Conservation (phyloP, 2,113 vertebrate species). For the Osmerus mordax region DNA sequence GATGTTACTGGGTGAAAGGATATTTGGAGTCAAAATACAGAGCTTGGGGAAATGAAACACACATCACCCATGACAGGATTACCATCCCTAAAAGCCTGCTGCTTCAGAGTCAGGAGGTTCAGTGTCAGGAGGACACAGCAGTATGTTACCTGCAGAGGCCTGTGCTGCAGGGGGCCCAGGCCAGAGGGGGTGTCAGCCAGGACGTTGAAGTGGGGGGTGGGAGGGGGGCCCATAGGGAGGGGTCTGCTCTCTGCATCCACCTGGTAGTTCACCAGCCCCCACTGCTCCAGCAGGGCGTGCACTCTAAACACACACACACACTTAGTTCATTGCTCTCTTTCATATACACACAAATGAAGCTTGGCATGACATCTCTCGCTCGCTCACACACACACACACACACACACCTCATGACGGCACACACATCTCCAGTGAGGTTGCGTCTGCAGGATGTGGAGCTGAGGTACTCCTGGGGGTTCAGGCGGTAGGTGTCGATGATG, state of each 20-base stretch:
- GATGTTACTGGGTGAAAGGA: neutral
- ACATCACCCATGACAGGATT: neutral
- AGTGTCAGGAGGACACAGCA: neutral
- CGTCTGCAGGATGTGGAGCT: conserved; percentile 92
- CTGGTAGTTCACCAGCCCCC: conserved; percentile 97
- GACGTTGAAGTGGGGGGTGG: conserved; percentile 95
- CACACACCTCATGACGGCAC: conserved; percentile 89
- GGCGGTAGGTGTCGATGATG: conserved; percentile 95
- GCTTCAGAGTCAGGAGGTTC: neutral
- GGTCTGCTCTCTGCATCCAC: conserved; percentile 95
- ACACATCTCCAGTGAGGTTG: conserved; percentile 95
- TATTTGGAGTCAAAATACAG: neutral
- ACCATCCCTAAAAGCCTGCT: neutral
- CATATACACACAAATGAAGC: neutral
- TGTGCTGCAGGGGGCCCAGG: conserved; percentile 88
- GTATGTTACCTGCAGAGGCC: conserved; percentile 82
- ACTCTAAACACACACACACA: conserved; percentile 71
- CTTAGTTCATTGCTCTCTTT: neutral
- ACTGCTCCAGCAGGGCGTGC: conserved; percentile 94
- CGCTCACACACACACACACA: conserved; percentile 14
- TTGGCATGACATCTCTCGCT: neutral
- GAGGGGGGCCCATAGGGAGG: conserved; percentile 94
- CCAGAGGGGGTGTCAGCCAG: conserved; percentile 85
- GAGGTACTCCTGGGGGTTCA: conserved; percentile 96
- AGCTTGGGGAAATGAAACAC: neutral